Evolutionary conservation across 2,797 vertebrate species (phyloP), one percentile per base, ranked within the genome.

Genomic region (Fundulus diaphanus): DNA sequence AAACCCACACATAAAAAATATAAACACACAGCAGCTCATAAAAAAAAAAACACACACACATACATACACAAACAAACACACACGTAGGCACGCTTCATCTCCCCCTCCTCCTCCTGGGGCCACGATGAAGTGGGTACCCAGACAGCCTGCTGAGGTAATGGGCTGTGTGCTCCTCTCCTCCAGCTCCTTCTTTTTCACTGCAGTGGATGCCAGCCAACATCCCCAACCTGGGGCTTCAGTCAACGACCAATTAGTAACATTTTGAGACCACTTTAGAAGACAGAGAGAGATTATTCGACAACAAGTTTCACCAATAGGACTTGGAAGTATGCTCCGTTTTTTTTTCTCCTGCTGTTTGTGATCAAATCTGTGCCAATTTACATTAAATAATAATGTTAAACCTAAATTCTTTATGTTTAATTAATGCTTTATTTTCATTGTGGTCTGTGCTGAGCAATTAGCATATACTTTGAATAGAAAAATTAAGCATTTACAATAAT

Each of bases 71-170:
- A n/a, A 69, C 73, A 71, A 54, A 74, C 73, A 79, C 63, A 76
- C 76, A 74, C 61, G 70, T 31, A 67, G 54, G 57, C 51, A 72
- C 37, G 46, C 71, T 40, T 42, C 67, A 52, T 79, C 54, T 76
- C 16, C 70, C 75, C 59, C 29, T 78, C 72, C 29, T 78, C 72
- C 81, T 87, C 68, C 31, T n/a, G 56, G 72, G 81, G 79, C 59
- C 54, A 56, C 71, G 71, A 89, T 86, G 81, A 86, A 89, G 79
- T 63, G 52, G 73, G 82, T 81, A 77, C 79, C 73, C 79, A 83
- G 80, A 82, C 72, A 82, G 73, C 70, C 77, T 78, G 83, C 88
- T 72, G 78, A 87, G 85, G 81, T 90, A 92, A 92, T 85, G 88
- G 83, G 37, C 77, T 78, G n/a, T 76, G 77, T 67, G 74, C 68